phyloP scores from a whole-genome alignment of 1,140 invertebrate genomes.

The Procambarus clarkii region DNA sequence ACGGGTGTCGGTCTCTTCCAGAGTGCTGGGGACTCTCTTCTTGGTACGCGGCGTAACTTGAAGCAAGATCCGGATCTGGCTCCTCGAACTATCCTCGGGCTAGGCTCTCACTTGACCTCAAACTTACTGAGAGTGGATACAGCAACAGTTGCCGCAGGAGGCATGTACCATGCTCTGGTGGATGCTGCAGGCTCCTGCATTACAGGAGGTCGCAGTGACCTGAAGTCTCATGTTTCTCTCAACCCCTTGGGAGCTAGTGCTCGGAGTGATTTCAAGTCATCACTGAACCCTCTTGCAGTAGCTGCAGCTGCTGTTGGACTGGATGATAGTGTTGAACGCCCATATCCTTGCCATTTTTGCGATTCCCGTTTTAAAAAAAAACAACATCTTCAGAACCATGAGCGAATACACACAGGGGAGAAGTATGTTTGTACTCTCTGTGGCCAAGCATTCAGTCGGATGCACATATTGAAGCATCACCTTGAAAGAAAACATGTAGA shows the following conservation, averaged over 20 bases:
- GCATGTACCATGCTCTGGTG: slow-evolving; percentile 60
- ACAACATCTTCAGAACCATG: slow-evolving; percentile 84
- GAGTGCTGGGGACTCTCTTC: slow-evolving; percentile 58
- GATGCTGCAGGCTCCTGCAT: slow-evolving; percentile 38
- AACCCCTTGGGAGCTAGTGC: slow-evolving; percentile 16
- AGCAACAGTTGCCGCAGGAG: slow-evolving; percentile 31
- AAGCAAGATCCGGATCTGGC: slow-evolving; percentile 59
- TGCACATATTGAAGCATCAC: slow-evolving; percentile 72
- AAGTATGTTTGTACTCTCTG: slow-evolving; percentile 74
- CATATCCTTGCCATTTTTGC: slow-evolving; percentile 81
- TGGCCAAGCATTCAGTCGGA: slow-evolving; percentile 71
- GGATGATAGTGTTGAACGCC: slow-evolving; percentile 76
- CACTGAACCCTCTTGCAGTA: slow-evolving; percentile 1
- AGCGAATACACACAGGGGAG: slow-evolving; percentile 82
- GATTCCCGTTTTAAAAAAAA: slow-evolving; percentile 82
- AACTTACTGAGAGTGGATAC: slow-evolving; percentile 53
- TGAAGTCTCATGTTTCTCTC: slow-evolving; percentile 17
- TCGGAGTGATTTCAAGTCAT: slow-evolving; percentile 32
- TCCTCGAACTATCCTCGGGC: slow-evolving; percentile 41
- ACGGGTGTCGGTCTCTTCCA: slow-evolving; percentile 68
- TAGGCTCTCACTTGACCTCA: slow-evolving; percentile 56
- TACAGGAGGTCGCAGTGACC: slow-evolving; percentile 29
- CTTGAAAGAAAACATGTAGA: slow-evolving; percentile 65
- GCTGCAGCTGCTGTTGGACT: background rate
- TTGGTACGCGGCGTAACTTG: slow-evolving; percentile 54